A percentile compares a stretch with the other conserved stretches of the same genome.
Conservation (phyloP, 2,888 invertebrate species). For the Aleiodes testaceus region DNA sequence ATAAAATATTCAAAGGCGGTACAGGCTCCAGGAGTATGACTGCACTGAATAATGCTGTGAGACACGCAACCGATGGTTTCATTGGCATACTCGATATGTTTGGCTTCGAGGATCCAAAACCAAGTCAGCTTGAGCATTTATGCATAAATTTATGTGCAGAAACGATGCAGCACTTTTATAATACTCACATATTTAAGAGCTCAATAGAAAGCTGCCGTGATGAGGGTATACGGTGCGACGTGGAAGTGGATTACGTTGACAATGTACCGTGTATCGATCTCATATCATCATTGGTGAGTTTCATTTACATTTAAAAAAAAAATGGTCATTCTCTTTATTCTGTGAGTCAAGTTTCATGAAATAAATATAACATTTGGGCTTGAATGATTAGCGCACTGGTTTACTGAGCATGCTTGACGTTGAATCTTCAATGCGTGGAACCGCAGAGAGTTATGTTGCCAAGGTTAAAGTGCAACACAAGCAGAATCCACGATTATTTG, state of each 20-base stretch:
- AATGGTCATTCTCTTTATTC: not conserved
- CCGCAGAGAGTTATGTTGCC: slow-evolving; percentile 86
- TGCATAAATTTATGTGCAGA: slow-evolving; percentile 97
- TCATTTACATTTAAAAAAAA: no score
- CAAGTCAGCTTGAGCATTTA: slow-evolving; percentile 92
- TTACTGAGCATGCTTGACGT: slow-evolving; percentile 93
- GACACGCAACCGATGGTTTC: slow-evolving; percentile 95
- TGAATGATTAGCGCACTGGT: slow-evolving; percentile 81
- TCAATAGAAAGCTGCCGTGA: slow-evolving; percentile 94
- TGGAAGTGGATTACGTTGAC: slow-evolving; percentile 94
- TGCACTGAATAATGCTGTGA: slow-evolving; percentile 91
- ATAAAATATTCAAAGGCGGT: slow-evolving; percentile 69
- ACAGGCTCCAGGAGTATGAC: slow-evolving; percentile 92
- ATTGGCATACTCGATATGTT: slow-evolving; percentile 98
- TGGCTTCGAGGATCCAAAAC: slow-evolving; percentile 94
- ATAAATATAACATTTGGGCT: not conserved
- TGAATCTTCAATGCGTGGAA: slow-evolving; percentile 89
- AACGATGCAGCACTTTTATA: slow-evolving; percentile 98
- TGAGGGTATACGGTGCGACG: slow-evolving; percentile 91
- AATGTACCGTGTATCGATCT: slow-evolving; percentile 97
- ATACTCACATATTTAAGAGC: slow-evolving; percentile 96
- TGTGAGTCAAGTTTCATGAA: not conserved
- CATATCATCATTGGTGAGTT: slow-evolving; percentile 86
- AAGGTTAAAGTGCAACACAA: slow-evolving; percentile 88
- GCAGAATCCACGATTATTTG: slow-evolving; percentile 86